phyloP scores from a whole-genome alignment of 2,888 invertebrate genomes.

The Ochropleura plecta region DNA sequence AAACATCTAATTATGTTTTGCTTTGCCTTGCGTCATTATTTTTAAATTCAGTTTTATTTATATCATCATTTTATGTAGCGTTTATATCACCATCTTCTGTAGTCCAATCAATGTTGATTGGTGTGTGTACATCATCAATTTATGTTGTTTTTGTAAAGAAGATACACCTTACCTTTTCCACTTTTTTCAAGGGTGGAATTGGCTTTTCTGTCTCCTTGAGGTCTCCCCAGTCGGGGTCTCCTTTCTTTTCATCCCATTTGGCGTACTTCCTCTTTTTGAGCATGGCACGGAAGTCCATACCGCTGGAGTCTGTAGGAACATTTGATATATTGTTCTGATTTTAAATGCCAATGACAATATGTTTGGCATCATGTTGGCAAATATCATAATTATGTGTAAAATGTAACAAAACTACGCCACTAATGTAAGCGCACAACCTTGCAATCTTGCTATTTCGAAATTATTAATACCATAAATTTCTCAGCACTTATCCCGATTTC shows the following conservation, averaged over 20 bases:
- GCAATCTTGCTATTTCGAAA: not conserved
- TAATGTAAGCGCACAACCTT: not conserved
- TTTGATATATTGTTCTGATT: constrained; percentile 4
- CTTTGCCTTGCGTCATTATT: constrained; percentile 62
- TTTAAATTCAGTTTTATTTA: constrained; percentile 64
- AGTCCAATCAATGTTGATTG: constrained; percentile 24
- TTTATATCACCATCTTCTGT: constrained; percentile 83
- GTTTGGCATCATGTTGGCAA: not conserved
- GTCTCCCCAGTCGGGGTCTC: constrained; percentile 98
- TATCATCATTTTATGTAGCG: constrained; percentile 56
- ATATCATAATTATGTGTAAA: not conserved
- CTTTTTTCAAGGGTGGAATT: constrained; percentile 96
- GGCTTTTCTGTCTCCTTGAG: constrained; percentile 98
- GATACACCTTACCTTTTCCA: constrained; percentile 95
- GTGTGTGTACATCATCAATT: constrained; percentile 20
- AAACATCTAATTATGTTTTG: constrained; percentile 61
- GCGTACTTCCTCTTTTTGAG: constrained; percentile 98
- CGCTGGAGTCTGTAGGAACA: constrained; percentile 95
- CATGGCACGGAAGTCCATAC: constrained; percentile 99
- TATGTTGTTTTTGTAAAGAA: constrained; percentile 26
- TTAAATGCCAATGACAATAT: not conserved
- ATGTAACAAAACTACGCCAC: not conserved
- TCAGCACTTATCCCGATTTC: too few species aligned
- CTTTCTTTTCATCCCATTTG: constrained; percentile 97
- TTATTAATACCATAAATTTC: too few species aligned